Conservation (phyloP, 2,113 vertebrate genomes). For the Archocentrus centrarchus region DNA sequence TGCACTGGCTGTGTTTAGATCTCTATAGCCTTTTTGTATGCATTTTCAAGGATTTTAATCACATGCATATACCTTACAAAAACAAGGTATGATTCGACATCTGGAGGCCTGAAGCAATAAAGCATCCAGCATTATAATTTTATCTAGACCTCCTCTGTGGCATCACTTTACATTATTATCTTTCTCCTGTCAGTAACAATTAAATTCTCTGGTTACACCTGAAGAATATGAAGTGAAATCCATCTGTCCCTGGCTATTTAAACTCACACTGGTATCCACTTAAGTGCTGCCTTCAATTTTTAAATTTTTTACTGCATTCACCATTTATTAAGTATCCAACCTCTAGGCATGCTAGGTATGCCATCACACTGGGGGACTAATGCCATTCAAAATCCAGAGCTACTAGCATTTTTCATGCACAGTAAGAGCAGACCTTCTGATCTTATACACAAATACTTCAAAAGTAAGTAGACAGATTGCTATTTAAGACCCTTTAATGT, state of each 20-base stretch:
- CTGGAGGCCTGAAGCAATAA: background rate
- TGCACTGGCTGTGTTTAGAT: background rate
- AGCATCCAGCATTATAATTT: background rate
- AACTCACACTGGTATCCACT: constrained; percentile 24
- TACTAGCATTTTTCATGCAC: background rate
- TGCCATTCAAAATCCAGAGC: background rate
- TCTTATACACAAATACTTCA: background rate
- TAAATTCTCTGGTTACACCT: constrained; percentile 7
- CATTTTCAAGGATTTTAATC: constrained; percentile 8
- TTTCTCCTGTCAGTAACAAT: constrained; percentile 15
- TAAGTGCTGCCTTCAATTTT: constrained; percentile 16
- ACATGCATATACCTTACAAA: background rate
- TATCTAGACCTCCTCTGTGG: background rate
- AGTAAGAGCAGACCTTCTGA: background rate
- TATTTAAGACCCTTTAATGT: background rate
- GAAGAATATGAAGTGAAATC: constrained; percentile 11
- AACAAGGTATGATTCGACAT: background rate
- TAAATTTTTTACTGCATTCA: constrained; percentile 12
- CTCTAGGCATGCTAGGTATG: background rate
- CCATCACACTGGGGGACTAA: background rate
- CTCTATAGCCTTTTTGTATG: background rate
- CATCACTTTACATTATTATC: constrained; percentile 9
- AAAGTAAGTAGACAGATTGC: background rate
- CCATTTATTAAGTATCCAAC: background rate
- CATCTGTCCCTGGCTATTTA: constrained; percentile 24